These are phyloP conservation scores for Trachelus tabidus DNA, from an alignment of 2,888 invertebrate genomes.

Conservation along the genomic window DNA sequence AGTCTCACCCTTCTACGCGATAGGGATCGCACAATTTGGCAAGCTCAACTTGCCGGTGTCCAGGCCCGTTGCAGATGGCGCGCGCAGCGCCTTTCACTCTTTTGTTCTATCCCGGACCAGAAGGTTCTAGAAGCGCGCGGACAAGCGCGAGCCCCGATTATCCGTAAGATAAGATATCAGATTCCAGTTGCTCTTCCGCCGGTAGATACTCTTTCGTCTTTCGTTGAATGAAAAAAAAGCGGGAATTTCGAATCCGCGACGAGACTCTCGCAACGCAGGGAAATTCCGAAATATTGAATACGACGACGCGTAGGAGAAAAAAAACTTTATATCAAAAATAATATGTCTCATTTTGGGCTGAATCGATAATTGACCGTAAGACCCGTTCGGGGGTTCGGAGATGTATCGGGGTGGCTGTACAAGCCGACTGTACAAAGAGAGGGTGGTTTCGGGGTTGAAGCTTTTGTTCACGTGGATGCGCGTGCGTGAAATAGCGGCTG, in stretches of 20 bases:
- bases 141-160: neutral
- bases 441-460: neutral
- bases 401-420: neutral
- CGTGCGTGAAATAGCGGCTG: neutral
- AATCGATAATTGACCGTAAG: neutral
- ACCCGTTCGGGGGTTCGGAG: neutral
- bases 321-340: neutral
- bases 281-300: neutral
- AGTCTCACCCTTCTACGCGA: neutral
- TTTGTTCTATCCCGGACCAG: neutral
- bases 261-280: neutral
- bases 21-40: constrained; percentile 1
- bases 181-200: too few relatives aligned
- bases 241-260: too few relatives aligned
- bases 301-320: neutral
- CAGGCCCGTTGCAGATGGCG: neutral
- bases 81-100: neutral
- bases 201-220: too few relatives aligned
- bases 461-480: neutral
- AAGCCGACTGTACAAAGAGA: neutral
- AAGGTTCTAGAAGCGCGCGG: neutral
- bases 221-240: too few relatives aligned
- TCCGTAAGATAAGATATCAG: too few relatives aligned
- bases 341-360: neutral
- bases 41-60: neutral